Base-by-base conservation (phyloP, 2,888 invertebrate species). In the Mesorhabditis belari region DNA sequence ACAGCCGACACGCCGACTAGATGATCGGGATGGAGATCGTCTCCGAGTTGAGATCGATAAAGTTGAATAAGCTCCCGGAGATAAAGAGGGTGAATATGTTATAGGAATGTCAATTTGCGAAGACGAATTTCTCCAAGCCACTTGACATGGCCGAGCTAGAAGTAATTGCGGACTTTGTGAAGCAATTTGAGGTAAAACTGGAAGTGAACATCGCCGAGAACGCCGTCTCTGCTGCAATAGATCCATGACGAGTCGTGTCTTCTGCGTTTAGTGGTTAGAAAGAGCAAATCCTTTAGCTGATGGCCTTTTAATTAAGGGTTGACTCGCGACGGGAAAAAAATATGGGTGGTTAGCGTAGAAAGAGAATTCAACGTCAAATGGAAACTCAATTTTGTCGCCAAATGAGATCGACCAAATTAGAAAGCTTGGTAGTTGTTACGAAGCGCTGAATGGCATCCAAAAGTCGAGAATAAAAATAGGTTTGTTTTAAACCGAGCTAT, bases 161-260 rank as follows among this genome's bases (percentile, higher is more conserved):
- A 29, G 57, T 5, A 57, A 53, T 4, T 55, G 52, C 21, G 51
- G 57, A 4, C 65, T 58, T n/a, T 27, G 21, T n/a, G 55, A 12
- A 9, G 58, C 44, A 3, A 60, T 58, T 4, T 55, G 23, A 5
- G 61, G 58, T 24, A 64, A 53, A 12, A 64, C 51, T 12, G 67
- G 67, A 17, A 67, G 61, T 5, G 65, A 65, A 44, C 67, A 67
- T 19, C 67, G 49, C 12, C 67, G 60, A 23, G 64, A 57, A 5
- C 66, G 57, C 4, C 64, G 57, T 26, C 56, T 49, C 17, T 60
- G 58, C 57, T 35, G 44, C 44, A 35, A n/a, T n/a, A 35, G 44
- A n/a, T 35, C 44, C 44, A 35, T 35, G 12, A 35, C 44, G 44
- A 29, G n/a, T 3, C 9, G 21, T 23, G 50, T 44, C 9, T 6